Conservation (phyloP, 2,888 invertebrate genomes). For the Caenorhabditis virilis region DNA sequence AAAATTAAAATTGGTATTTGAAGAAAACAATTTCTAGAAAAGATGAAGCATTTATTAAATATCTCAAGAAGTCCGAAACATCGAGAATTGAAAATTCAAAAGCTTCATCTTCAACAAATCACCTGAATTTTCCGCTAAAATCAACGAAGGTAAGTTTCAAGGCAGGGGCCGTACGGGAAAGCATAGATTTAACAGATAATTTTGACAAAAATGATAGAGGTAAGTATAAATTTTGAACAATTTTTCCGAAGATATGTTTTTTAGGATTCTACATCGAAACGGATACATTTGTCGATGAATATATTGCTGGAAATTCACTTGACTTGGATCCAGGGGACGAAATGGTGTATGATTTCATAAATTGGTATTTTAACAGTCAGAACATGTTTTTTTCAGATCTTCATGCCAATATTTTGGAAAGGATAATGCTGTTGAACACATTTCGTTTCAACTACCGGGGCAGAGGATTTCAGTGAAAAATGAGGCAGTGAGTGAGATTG, state of each 20-base stretch:
- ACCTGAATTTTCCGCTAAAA: too few relatives aligned
- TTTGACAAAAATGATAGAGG: background rate
- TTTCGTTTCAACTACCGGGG: constrained; percentile 60
- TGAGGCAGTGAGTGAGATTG: background rate
- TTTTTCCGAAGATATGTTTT: background rate
- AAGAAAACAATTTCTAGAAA: too few relatives aligned
- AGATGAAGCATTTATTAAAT: constrained; percentile 18
- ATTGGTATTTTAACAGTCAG: background rate
- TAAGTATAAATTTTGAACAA: background rate
- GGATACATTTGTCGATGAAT: constrained; percentile 60
- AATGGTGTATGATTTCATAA: constrained; percentile 43
- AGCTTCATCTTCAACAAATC: too few relatives aligned
- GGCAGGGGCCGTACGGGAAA: too few relatives aligned
- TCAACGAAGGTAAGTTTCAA: too few relatives aligned
- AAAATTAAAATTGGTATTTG: too few relatives aligned
- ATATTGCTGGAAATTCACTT: constrained; percentile 54
- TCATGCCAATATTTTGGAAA: constrained; percentile 41
- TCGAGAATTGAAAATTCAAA: background rate
- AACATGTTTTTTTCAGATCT: constrained; percentile 19
- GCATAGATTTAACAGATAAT: too few relatives aligned
- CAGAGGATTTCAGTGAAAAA: constrained; percentile 35
- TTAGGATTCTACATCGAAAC: constrained; percentile 63
- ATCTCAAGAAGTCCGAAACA: constrained; percentile 21
- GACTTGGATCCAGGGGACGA: constrained; percentile 62
- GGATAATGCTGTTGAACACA: constrained; percentile 59